Conservation (phyloP, 2,888 invertebrate genomes). For the Metalampra italica region DNA sequence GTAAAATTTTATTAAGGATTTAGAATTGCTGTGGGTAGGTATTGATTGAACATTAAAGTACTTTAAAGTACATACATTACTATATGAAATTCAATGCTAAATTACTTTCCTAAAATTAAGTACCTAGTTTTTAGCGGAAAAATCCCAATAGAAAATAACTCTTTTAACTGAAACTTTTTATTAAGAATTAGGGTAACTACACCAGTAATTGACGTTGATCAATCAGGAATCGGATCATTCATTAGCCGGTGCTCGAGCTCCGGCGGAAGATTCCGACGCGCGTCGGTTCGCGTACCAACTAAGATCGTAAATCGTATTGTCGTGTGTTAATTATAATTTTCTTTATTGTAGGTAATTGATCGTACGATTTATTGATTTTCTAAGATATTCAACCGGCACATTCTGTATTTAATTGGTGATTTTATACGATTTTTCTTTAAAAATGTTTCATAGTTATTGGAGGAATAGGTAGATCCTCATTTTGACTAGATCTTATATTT, state of each 20-base stretch:
- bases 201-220: conserved; percentile 33
- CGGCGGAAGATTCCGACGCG: conserved; percentile 30
- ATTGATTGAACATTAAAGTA: too few relatives aligned
- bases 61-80: too few relatives aligned
- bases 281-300: conserved; percentile 8
- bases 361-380: conserved; percentile 33
- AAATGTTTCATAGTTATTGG: conserved; percentile 3
- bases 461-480: background rate
- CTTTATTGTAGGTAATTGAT: conserved; percentile 28
- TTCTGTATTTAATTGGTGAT: conserved; percentile 37
- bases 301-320: conserved; percentile 9
- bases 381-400: conserved; percentile 22
- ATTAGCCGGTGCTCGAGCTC: conserved; percentile 14
- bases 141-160: background rate
- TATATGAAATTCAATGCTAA: background rate
- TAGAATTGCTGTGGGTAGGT: too few relatives aligned
- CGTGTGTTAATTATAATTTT: conserved; percentile 19
- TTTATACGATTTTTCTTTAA: conserved; percentile 20
- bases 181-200: conserved; percentile 27
- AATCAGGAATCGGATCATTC: conserved; percentile 23
- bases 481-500: too few relatives aligned
- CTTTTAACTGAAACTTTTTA: background rate
- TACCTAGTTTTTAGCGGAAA: conserved; percentile 1
- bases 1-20: too few relatives aligned
- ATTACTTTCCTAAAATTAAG: background rate